Evolutionary conservation across 2,888 invertebrate genomes (phyloP).

Genomic region (Drosophila atripex): DNA sequence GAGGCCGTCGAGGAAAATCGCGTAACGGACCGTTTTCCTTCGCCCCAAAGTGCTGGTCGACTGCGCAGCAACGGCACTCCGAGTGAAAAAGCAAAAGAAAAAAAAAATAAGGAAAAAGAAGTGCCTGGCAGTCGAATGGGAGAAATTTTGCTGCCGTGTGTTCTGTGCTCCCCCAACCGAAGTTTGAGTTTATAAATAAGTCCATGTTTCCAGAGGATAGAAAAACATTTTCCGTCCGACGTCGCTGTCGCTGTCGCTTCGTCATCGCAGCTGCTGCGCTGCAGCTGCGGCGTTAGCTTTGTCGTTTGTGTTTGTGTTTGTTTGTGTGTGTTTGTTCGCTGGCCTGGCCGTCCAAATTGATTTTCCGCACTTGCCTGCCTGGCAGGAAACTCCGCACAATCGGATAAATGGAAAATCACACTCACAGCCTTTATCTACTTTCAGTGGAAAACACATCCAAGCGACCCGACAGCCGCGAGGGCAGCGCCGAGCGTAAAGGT

Average conservation of each 20-base stretch:
- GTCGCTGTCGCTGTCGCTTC: constrained; percentile 47
- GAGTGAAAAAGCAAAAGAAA: constrained; percentile 57
- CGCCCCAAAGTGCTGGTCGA: constrained; percentile 69
- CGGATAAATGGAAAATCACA: constrained; percentile 23
- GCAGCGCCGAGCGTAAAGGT: constrained; percentile 83
- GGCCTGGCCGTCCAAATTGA: constrained; percentile 53
- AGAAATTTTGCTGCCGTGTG: constrained; percentile 74
- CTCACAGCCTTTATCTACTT: constrained; percentile 63
- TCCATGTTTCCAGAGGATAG: constrained; percentile 64
- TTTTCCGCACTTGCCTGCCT: constrained; percentile 56
- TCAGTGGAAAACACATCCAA: constrained; percentile 82
- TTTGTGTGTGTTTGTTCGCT: constrained; percentile 39
- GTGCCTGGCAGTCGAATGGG: constrained; percentile 72
- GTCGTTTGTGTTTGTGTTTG: constrained; percentile 41
- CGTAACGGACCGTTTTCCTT: constrained; percentile 45
- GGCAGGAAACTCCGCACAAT: constrained; percentile 30
- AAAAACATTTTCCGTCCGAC: constrained; percentile 60
- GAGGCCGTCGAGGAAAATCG: constrained; percentile 26
- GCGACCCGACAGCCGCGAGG: constrained; percentile 83
- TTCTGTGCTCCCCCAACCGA: constrained; percentile 62
- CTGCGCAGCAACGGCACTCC: constrained; percentile 72
- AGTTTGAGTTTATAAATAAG: constrained; percentile 81
- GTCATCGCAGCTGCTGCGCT: constrained; percentile 73
- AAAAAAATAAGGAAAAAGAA: constrained; percentile 58
- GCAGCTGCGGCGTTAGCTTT: constrained; percentile 57